Percentiles rank a stretch among this genome's conserved stretches.
Evolutionary conservation across 1,140 invertebrate genomes (phyloP).

Genomic region (Calliopsis andreniformis): DNA sequence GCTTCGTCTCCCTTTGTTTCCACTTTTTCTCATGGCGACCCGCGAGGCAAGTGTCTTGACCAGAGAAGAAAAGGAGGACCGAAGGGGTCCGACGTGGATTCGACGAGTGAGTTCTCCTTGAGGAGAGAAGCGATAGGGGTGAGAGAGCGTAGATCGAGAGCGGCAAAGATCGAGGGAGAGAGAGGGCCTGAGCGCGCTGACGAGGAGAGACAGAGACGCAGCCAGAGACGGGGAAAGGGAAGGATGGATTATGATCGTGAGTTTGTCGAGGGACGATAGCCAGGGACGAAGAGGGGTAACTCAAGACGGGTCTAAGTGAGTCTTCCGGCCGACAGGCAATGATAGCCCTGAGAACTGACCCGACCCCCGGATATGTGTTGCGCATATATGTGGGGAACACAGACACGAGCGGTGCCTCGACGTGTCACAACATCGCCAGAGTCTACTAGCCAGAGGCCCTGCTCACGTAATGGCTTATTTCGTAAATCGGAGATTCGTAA

Average conservation of each 20-base stretch:
- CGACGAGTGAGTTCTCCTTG: constrained; percentile 47
- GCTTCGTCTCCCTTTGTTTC: neutral
- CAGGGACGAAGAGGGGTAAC: constrained; percentile 77
- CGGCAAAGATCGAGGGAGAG: constrained; percentile 2
- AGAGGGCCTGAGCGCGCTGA: neutral
- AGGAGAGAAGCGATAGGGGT: constrained; percentile 51
- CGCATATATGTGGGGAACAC: constrained; percentile 72
- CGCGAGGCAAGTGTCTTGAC: constrained; percentile 52
- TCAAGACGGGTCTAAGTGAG: constrained; percentile 82
- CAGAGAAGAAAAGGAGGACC: constrained; percentile 17
- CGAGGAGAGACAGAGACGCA: constrained; percentile 45
- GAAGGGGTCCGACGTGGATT: constrained; percentile 27
- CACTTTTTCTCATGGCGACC: neutral
- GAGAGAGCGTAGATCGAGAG: constrained; percentile 39
- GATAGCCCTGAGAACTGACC: constrained; percentile 82
- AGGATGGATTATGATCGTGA: constrained; percentile 64
- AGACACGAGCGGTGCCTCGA: constrained; percentile 58
- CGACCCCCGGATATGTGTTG: constrained; percentile 80
- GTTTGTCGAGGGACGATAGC: constrained; percentile 61
- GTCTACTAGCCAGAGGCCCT: constrained; percentile 23
- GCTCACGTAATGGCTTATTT: constrained; percentile 61
- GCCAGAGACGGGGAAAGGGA: constrained; percentile 39
- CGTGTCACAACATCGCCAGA: constrained; percentile 62
- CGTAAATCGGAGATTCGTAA: constrained; percentile 65
- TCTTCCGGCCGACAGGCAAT: constrained; percentile 81